phyloP scores from a whole-genome alignment of 2,113 vertebrate species.

The Sminthopsis crassicaudata region DNA sequence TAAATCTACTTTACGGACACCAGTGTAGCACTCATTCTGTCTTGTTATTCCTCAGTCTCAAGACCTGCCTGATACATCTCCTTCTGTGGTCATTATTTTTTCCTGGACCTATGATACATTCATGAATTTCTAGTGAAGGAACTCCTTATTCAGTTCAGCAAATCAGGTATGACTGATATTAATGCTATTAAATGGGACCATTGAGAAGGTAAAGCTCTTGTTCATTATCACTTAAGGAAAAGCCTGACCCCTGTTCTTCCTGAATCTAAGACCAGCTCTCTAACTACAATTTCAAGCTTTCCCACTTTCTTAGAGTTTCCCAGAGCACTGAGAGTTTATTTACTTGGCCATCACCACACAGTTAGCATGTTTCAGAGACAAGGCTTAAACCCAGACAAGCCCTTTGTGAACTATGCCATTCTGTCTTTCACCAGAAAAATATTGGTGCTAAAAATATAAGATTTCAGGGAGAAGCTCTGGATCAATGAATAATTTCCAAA shows the following conservation, averaged over 20 bases:
- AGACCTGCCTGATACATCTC: not conserved
- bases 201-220: not conserved
- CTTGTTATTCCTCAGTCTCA: not conserved
- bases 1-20: not conserved
- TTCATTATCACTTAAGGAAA: not conserved
- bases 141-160: not conserved
- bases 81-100: not conserved
- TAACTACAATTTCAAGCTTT: not conserved
- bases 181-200: not conserved
- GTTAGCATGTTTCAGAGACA: not conserved
- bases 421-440: not conserved
- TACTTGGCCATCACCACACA: not conserved
- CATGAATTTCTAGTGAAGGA: not conserved
- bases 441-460: not conserved
- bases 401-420: not conserved
- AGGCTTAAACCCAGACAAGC: not conserved
- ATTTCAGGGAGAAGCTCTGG: not conserved
- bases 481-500: not conserved
- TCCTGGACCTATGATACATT: not conserved
- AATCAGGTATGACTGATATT: not conserved
- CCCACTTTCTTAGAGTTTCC: not conserved
- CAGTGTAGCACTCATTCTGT: not conserved
- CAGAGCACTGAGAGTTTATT: not conserved
- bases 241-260: not conserved
- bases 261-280: not conserved